Conservation (phyloP, 2,888 invertebrate genomes). For the Heliconius ethilla region DNA sequence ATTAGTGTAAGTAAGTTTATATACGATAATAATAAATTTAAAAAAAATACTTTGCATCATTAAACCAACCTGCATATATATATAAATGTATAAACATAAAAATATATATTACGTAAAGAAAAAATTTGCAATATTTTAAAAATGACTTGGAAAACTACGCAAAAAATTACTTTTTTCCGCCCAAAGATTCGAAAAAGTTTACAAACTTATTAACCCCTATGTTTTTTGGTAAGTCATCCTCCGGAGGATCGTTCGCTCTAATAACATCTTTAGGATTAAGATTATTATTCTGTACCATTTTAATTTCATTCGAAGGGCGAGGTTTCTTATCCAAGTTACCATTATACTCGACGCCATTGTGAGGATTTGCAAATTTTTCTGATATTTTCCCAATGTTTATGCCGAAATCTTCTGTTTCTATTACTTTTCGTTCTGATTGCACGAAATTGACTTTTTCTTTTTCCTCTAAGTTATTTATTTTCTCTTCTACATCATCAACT, state of each 20-base stretch:
- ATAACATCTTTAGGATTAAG: slow-evolving; percentile 71
- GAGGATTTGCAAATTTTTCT: slow-evolving; percentile 39
- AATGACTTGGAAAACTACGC: not conserved
- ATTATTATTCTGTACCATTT: slow-evolving; percentile 67
- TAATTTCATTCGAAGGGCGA: slow-evolving; percentile 72
- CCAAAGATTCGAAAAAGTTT: slow-evolving; percentile 77
- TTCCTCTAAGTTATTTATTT: slow-evolving; percentile 30
- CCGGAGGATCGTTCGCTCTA: slow-evolving; percentile 75
- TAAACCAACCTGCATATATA: not conserved
- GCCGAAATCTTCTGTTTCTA: slow-evolving; percentile 34
- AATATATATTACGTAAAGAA: not conserved
- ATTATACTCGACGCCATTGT: slow-evolving; percentile 53
- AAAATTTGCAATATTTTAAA: not conserved
- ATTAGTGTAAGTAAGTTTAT: too few relatives aligned
- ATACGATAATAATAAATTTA: too few relatives aligned
- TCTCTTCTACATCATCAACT: not conserved
- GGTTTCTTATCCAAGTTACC: slow-evolving; percentile 55
- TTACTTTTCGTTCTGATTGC: slow-evolving; percentile 48
- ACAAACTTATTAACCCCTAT: slow-evolving; percentile 79
- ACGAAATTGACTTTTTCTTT: slow-evolving; percentile 45
- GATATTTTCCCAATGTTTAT: slow-evolving; percentile 40
- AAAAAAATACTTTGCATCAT: not conserved
- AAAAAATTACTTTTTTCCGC: slow-evolving; percentile 69
- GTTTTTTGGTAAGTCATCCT: slow-evolving; percentile 76
- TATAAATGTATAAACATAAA: not conserved